Evolutionary conservation across 2,113 vertebrate genomes (phyloP), one percentile per base, ranked within the genome.

Genomic region (Forbesichthys agassizii): DNA sequence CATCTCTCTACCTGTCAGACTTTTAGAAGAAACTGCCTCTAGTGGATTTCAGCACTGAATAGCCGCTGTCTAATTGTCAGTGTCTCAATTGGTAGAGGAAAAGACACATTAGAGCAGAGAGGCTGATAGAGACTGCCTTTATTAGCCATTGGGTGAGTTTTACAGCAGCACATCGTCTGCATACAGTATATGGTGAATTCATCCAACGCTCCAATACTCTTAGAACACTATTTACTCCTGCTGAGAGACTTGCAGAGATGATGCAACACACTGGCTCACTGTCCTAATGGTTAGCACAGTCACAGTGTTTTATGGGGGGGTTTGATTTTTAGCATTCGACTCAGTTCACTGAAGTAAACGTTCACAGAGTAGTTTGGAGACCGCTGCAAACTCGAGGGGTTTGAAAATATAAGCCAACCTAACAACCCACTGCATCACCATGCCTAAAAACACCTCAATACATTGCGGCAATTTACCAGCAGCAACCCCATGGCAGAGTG

Each of bases 191-290:
- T 42, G 58, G 57, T 7, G 66, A 68, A 18, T 69, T 76, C 60
- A 71, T 85, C 70, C 55, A 70, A 16, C 5, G 5, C 54, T 18
- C 54, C 54, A 20, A 63, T 78, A 66, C 59, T 66, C 63, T 20
- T 14, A 6, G 36, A 42, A 42, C 36, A 42, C 36, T 42, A 5
- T 18, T 65, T 65, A 10, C 27, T 0, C 6, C 54, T 12, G 49
- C 47, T 1, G 59, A 71, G 62, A 3, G 0, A 54, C 0, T 20
- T n/a, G 48, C 3, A 3, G 33, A 16, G 51, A 65, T 48, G 61
- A 61, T 61, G 66, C 52, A 16, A 46, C n/a, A 47, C 78, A 48
- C 66, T 48, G 61, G 27, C 71, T 75, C 33, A 65, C 65, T 70
- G 57, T 64, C n/a, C 65, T 68, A 68, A 61, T 65, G 66, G 66